Percentiles rank a stretch among this genome's conserved stretches.
Evolutionary conservation across 92 coral and sea anemone species (phyloP).

Genomic region (Umimayanthus chanpuru): DNA sequence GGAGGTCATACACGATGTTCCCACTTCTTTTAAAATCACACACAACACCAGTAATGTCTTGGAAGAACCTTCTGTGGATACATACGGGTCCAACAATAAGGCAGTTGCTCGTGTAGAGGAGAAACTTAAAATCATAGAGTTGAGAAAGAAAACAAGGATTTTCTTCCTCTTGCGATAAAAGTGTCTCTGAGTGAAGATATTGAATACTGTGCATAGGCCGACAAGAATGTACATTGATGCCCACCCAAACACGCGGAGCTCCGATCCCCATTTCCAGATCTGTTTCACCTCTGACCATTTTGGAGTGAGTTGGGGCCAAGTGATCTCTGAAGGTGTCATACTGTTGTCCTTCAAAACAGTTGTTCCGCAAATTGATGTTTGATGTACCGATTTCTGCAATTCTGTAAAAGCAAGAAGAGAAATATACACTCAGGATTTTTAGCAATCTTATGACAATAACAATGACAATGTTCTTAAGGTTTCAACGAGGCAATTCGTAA

Average conservation of each 20-base stretch:
- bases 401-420: too few relatives aligned
- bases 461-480: too few relatives aligned
- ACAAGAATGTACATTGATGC: too few relatives aligned
- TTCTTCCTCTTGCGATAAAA: background rate
- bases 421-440: too few relatives aligned
- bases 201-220: too few relatives aligned
- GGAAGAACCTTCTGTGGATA: background rate
- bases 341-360: too few relatives aligned
- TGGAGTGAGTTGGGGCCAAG: conserved; percentile 54
- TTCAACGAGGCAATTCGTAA: too few relatives aligned
- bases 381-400: too few relatives aligned
- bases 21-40: conserved; percentile 40
- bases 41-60: background rate
- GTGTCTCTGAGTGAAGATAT: too few relatives aligned
- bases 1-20: conserved; percentile 47
- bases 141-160: background rate
- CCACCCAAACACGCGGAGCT: conserved; percentile 49
- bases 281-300: conserved; percentile 57
- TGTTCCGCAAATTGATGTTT: too few relatives aligned
- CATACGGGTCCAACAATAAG: conserved; percentile 34
- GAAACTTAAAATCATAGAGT: background rate
- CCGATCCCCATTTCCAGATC: conserved; percentile 58
- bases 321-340: too few relatives aligned
- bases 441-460: too few relatives aligned
- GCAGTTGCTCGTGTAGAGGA: background rate